Evolutionary conservation across 2,113 vertebrate genomes (phyloP).

Genomic region (Toxotes chatareus): DNA sequence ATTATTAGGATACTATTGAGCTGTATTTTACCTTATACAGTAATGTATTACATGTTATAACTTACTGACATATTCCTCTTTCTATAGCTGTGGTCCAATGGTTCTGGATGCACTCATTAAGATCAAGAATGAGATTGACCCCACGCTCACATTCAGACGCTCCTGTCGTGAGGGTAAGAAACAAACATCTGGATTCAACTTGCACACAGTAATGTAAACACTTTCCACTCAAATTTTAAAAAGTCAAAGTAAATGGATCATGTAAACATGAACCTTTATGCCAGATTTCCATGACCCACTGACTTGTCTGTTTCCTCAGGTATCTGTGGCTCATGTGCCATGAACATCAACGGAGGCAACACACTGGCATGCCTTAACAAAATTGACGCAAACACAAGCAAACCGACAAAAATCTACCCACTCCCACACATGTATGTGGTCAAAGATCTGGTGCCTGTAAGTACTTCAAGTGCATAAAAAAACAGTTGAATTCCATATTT

Average conservation of each 20-base stretch:
- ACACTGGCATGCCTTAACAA: slow-evolving; percentile 92
- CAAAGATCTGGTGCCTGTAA: slow-evolving; percentile 97
- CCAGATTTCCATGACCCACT: background rate
- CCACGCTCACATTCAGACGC: slow-evolving; percentile 94
- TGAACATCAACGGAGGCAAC: slow-evolving; percentile 97
- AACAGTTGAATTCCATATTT: background rate
- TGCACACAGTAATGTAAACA: background rate
- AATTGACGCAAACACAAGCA: slow-evolving; percentile 89
- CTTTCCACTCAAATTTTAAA: background rate
- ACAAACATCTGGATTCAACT: background rate
- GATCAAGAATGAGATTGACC: slow-evolving; percentile 96
- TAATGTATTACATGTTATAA: background rate
- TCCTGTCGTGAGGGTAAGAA: slow-evolving; percentile 94
- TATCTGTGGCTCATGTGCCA: slow-evolving; percentile 96
- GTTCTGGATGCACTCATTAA: slow-evolving; percentile 96
- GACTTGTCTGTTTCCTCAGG: slow-evolving; percentile 78
- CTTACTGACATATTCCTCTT: background rate
- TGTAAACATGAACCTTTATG: background rate
- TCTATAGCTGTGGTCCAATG: slow-evolving; percentile 93
- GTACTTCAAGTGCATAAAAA: slow-evolving; percentile 55
- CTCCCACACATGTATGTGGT: slow-evolving; percentile 93
- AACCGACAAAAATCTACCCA: slow-evolving; percentile 92
- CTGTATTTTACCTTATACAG: background rate
- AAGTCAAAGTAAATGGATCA: background rate
- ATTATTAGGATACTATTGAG: background rate